Evolutionary conservation across 1,140 invertebrate genomes (phyloP).

Genomic region (Halotydeus destructor): DNA sequence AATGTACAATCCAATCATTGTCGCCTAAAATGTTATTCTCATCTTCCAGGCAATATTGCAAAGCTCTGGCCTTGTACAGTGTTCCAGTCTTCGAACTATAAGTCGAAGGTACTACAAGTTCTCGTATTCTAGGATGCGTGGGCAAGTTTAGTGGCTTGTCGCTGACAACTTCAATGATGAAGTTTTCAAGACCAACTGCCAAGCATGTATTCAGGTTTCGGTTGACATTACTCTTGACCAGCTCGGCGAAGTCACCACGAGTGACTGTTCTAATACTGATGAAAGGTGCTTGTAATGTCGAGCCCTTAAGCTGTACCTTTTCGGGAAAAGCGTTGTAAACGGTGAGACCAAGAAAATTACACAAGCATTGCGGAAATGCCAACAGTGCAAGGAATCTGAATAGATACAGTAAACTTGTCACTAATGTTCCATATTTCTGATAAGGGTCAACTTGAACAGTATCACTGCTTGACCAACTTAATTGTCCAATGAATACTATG

Average conservation of each 20-base stretch:
- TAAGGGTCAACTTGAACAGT: slow-evolving; percentile 57
- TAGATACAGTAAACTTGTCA: slow-evolving; percentile 42
- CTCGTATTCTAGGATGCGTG: slow-evolving; percentile 45
- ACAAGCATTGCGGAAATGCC: slow-evolving; percentile 48
- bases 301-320: slow-evolving; percentile 68
- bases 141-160: slow-evolving; percentile 52
- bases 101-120: slow-evolving; percentile 61
- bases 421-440: slow-evolving; percentile 48
- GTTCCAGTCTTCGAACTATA: slow-evolving; percentile 76
- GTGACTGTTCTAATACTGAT: slow-evolving; percentile 89
- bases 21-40: slow-evolving; percentile 65
- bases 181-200: slow-evolving; percentile 79
- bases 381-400: slow-evolving; percentile 60
- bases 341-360: slow-evolving; percentile 72
- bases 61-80: slow-evolving; percentile 76
- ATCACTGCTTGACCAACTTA: slow-evolving; percentile 35
- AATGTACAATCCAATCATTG: slow-evolving; percentile 88
- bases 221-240: slow-evolving; percentile 67
- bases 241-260: slow-evolving; percentile 73
- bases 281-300: slow-evolving; percentile 74
- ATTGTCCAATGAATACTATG: slow-evolving; percentile 45
- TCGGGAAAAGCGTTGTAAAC: slow-evolving; percentile 88
- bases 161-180: slow-evolving; percentile 89
- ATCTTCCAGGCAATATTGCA: slow-evolving; percentile 88
- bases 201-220: slow-evolving; percentile 73